These are phyloP conservation scores for Lissonota sp. DNA, from an alignment of 2,888 invertebrate genomes.

Conservation along the genomic window DNA sequence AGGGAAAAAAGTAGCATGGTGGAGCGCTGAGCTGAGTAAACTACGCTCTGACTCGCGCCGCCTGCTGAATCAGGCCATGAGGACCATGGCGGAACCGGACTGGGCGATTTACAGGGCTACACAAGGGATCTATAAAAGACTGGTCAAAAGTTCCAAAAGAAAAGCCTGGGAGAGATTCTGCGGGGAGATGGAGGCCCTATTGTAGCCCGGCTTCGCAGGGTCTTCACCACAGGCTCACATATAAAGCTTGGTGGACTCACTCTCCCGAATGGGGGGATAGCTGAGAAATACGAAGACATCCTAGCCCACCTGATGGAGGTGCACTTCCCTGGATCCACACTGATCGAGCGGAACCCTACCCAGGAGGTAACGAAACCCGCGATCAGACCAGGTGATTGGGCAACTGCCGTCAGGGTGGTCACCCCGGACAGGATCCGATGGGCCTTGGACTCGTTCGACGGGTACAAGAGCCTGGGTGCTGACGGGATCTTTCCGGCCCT, in stretches of 20 bases:
- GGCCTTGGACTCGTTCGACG: constrained; percentile 32
- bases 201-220: constrained; percentile 28
- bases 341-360: background rate
- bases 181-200: background rate
- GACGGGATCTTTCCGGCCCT: constrained; percentile 51
- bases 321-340: constrained; percentile 27
- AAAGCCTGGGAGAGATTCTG: constrained; percentile 20
- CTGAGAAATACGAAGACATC: constrained; percentile 30
- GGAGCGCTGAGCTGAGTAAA: too few relatives aligned
- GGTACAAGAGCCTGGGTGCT: constrained; percentile 29
- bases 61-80: constrained; percentile 13
- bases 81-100: constrained; percentile 12
- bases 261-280: constrained; percentile 16
- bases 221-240: constrained; percentile 23
- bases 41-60: too few relatives aligned
- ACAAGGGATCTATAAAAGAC: background rate
- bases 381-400: background rate
- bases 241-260: constrained; percentile 17
- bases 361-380: background rate
- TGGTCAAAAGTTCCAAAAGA: background rate
- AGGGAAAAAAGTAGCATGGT: too few relatives aligned
- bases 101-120: background rate
- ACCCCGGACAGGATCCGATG: constrained; percentile 26
- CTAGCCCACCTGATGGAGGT: constrained; percentile 38
- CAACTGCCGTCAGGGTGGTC: background rate